Conservation (phyloP, 2,113 vertebrate species). For the Drymodes brunneopygia region DNA sequence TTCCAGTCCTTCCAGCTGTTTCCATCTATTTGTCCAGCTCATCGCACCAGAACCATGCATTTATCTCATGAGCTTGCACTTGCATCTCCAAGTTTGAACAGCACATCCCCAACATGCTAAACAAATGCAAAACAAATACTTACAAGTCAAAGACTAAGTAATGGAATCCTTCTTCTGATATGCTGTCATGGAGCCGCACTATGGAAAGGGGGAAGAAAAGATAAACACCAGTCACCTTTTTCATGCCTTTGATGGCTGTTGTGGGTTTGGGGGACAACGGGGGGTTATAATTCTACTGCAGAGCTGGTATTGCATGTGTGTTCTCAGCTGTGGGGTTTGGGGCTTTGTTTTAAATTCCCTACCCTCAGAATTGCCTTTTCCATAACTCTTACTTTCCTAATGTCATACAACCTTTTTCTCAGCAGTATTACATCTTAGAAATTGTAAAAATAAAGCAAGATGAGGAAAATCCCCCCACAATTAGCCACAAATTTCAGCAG, state of each 20-base stretch:
- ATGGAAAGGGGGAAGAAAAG: background rate
- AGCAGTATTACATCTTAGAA: background rate
- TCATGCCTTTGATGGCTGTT: background rate
- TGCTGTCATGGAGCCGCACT: conserved; percentile 88
- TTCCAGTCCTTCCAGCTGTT: background rate
- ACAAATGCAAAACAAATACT: conserved; percentile 63
- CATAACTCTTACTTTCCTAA: background rate
- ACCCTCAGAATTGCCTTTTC: background rate
- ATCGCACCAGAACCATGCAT: background rate
- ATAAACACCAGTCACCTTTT: background rate
- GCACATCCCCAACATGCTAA: background rate
- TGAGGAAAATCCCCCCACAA: background rate
- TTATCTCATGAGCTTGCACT: background rate
- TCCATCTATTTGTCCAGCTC: background rate
- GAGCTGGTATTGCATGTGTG: background rate
- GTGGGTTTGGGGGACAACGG: background rate
- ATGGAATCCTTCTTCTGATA: conserved; percentile 86
- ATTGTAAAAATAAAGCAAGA: background rate
- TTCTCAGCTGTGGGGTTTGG: background rate
- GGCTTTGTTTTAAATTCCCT: background rate
- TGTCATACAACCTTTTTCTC: background rate
- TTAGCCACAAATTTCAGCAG: background rate
- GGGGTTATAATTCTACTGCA: background rate
- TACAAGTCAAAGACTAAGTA: conserved; percentile 89
- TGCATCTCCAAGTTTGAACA: background rate